A percentile compares a stretch with the other conserved stretches of the same genome.
phyloP scores from a whole-genome alignment of 2,888 invertebrate species.

The Eumerus sabulonum region DNA sequence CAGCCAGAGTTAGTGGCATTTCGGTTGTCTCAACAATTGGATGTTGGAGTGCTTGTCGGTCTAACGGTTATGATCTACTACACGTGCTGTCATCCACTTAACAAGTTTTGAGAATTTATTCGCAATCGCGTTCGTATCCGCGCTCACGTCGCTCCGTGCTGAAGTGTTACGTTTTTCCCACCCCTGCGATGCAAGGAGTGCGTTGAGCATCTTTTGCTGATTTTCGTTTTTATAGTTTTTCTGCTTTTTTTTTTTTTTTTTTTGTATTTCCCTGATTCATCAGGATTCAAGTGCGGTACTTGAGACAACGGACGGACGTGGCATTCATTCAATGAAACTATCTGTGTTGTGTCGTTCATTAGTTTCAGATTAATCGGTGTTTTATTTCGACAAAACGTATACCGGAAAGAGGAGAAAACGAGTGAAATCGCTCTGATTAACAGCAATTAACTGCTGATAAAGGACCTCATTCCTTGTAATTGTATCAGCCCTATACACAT shows the following conservation, averaged over 20 bases:
- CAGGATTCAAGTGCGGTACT: background rate
- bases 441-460: constrained; percentile 52
- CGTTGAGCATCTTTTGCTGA: too few species aligned
- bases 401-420: background rate
- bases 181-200: too few species aligned
- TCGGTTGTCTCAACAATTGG: constrained; percentile 66
- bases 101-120: background rate
- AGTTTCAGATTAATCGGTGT: too few species aligned
- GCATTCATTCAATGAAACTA: background rate
- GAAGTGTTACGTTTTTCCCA: background rate
- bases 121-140: too few species aligned
- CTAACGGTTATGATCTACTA: constrained; percentile 51
- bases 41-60: constrained; percentile 63
- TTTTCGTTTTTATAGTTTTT: background rate
- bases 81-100: constrained; percentile 51
- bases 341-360: too few species aligned
- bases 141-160: background rate
- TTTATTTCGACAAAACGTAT: too few species aligned
- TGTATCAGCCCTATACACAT: background rate
- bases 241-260: background rate
- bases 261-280: background rate
- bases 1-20: constrained; percentile 59
- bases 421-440: background rate
- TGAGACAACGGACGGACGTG: constrained; percentile 1
- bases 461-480: constrained; percentile 24